Percentiles rank a stretch among this genome's conserved stretches.
These are phyloP conservation scores for Turritopsis dohrnii DNA, from an alignment of 30 jellyfish, hydroid and myxozoan species.

Conservation along the genomic window DNA sequence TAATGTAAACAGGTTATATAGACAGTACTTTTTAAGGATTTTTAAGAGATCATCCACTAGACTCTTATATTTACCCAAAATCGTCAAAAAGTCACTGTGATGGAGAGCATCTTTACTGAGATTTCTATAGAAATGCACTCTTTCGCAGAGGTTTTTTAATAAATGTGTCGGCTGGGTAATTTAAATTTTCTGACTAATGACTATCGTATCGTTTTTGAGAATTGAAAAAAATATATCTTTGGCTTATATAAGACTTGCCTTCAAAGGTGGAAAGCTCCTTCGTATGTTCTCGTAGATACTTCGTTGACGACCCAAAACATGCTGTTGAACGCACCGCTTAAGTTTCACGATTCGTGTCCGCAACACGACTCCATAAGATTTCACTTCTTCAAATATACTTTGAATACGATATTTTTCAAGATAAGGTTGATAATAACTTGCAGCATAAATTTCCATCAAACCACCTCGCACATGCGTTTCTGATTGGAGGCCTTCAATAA, in stretches of 20 bases:
- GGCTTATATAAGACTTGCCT: background rate
- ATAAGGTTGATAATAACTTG: background rate
- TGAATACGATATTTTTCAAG: background rate
- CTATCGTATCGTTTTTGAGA: too few species aligned
- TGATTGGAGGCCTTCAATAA: background rate
- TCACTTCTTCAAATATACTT: conserved; percentile 9
- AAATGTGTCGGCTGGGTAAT: too few species aligned
- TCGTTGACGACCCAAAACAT: background rate
- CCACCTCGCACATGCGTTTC: background rate
- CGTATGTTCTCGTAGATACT: background rate
- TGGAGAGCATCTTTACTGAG: too few species aligned
- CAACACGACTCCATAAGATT: conserved; percentile 12
- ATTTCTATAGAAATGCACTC: too few species aligned
- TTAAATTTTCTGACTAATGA: too few species aligned
- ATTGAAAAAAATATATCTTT: too few species aligned
- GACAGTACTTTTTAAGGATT: too few species aligned
- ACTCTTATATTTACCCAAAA: too few species aligned
- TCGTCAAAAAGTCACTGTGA: too few species aligned
- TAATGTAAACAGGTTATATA: too few species aligned
- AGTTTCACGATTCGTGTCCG: conserved; percentile 2
- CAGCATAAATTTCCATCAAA: conserved; percentile 1
- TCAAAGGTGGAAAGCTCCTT: background rate
- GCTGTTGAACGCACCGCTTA: background rate
- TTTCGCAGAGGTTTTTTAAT: too few species aligned
- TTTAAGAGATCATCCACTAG: too few species aligned